Evolutionary conservation across 2,113 vertebrate species (phyloP).

Genomic region (Rhinoderma darwinii): DNA sequence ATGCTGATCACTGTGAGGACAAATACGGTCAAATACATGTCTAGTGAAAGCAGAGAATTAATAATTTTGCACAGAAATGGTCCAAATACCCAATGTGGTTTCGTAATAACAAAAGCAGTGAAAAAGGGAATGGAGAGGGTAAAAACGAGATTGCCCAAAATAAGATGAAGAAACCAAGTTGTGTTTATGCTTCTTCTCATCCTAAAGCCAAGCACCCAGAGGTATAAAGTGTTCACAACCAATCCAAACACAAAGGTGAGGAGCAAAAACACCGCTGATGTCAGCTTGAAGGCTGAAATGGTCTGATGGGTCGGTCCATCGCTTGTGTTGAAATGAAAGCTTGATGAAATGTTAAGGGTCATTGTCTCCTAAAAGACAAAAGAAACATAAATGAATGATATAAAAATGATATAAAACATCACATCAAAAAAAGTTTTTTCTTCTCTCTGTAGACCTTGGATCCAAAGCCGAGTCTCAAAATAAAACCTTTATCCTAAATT

Average conservation of each 20-base stretch:
- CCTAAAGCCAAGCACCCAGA: constrained; percentile 67
- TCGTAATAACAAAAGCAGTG: constrained; percentile 52
- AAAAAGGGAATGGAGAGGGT: constrained; percentile 62
- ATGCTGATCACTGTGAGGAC: constrained; percentile 66
- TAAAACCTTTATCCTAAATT: too few species aligned
- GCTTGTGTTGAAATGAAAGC: background rate
- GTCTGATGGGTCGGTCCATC: background rate
- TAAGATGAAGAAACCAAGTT: constrained; percentile 66
- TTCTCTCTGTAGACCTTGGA: too few species aligned
- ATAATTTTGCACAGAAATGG: constrained; percentile 63
- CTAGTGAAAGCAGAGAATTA: constrained; percentile 50
- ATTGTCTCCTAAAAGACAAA: background rate
- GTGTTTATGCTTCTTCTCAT: constrained; percentile 67
- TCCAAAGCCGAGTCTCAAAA: background rate
- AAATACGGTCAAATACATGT: constrained; percentile 63
- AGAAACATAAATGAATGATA: background rate
- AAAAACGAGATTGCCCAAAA: constrained; percentile 65
- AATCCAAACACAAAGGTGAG: constrained; percentile 19
- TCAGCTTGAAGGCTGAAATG: background rate
- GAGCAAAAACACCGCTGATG: background rate
- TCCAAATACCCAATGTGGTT: constrained; percentile 64
- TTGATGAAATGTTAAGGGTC: background rate
- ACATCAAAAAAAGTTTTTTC: too few species aligned
- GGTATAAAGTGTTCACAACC: constrained; percentile 59
- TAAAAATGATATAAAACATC: too few species aligned